These are phyloP conservation scores for Bufo bufo DNA, from an alignment of 2,113 vertebrate species.

Conservation along the genomic window DNA sequence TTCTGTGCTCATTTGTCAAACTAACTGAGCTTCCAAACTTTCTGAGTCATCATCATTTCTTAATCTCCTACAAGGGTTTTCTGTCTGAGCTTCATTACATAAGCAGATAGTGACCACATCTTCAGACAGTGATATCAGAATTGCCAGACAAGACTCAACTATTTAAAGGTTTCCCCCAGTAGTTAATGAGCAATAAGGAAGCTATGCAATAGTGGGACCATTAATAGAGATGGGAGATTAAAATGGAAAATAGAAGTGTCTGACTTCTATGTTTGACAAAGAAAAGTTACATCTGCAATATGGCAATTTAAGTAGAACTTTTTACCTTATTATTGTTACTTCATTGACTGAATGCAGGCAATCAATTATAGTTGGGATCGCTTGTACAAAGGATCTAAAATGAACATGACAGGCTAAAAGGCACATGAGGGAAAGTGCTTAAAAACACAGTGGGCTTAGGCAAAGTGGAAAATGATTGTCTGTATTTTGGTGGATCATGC, in stretches of 20 bases:
- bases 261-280: not conserved
- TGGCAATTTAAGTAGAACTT: not conserved
- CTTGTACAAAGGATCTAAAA: too few species aligned
- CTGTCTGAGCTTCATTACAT: constrained; percentile 25
- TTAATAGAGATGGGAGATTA: constrained; percentile 3
- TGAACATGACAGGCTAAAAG: too few species aligned
- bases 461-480: too few species aligned
- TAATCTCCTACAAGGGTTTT: constrained; percentile 43
- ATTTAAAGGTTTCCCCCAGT: constrained; percentile 45
- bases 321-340: not conserved
- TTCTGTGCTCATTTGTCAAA: constrained; percentile 27
- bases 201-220: constrained; percentile 30
- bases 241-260: constrained; percentile 7
- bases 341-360: not conserved
- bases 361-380: too few species aligned
- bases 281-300: not conserved
- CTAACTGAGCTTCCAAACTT: constrained; percentile 26
- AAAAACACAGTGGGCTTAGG: too few species aligned
- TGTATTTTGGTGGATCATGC: too few species aligned
- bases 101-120: constrained; percentile 50
- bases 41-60: constrained; percentile 43
- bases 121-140: constrained; percentile 54
- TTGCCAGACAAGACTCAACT: constrained; percentile 41
- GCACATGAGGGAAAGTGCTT: too few species aligned
- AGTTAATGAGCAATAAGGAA: constrained; percentile 14